These are phyloP conservation scores for Luscinia luscinia DNA, from an alignment of 2,797 vertebrate genomes.

Conservation along the genomic window DNA sequence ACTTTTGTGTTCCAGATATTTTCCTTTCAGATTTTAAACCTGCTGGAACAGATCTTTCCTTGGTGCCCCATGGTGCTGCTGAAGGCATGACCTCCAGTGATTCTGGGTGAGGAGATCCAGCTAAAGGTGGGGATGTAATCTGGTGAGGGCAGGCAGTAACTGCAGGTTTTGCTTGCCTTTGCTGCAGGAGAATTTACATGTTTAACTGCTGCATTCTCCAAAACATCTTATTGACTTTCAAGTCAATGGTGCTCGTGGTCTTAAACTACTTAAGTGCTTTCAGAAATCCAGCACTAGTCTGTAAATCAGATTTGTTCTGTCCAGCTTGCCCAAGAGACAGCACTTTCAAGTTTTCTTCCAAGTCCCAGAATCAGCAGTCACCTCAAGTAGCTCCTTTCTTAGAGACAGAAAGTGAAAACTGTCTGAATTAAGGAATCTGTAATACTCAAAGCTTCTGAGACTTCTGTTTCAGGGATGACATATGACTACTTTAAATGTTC, in stretches of 20 bases:
- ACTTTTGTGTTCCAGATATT: neutral
- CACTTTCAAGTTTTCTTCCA: neutral
- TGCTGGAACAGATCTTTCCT: neutral
- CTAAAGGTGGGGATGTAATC: neutral
- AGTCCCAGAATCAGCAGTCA: neutral
- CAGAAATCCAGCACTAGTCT: neutral
- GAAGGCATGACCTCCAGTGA: neutral
- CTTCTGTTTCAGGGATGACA: neutral
- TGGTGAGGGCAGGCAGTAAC: neutral
- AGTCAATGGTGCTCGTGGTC: neutral
- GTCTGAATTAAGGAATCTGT: neutral
- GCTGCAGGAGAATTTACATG: neutral
- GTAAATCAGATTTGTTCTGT: conserved; percentile 55
- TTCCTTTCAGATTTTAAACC: neutral
- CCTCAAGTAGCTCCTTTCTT: neutral
- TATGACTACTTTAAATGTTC: neutral
- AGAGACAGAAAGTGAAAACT: neutral
- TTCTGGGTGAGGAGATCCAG: neutral
- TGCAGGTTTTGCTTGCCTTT: neutral
- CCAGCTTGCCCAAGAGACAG: conserved; percentile 19
- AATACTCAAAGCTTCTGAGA: neutral
- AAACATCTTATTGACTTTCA: neutral
- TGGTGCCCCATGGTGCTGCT: neutral
- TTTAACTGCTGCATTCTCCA: neutral
- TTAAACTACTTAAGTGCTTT: neutral